Conservation (phyloP, 1,140 invertebrate genomes). For the Dinoponera quadriceps region DNA sequence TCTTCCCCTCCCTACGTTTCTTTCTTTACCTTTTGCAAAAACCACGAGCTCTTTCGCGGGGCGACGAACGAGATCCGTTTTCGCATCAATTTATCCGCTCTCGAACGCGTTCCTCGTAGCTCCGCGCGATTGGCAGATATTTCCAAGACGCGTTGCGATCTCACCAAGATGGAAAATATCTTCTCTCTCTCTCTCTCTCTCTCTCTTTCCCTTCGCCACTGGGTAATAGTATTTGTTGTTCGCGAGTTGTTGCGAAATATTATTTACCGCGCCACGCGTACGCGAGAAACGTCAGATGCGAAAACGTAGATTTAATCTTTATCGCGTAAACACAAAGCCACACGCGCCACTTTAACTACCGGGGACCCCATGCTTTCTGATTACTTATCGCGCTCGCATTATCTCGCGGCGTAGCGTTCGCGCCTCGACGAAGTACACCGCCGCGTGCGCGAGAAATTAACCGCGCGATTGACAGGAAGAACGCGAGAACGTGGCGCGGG, state of each 20-base stretch:
- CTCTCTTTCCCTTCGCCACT: constrained; percentile 13
- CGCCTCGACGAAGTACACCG: neutral
- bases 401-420: constrained; percentile 39
- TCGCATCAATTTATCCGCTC: constrained; percentile 39
- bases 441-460: neutral
- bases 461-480: neutral
- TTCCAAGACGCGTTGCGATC: constrained; percentile 27
- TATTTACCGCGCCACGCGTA: constrained; percentile 27
- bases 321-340: constrained; percentile 17
- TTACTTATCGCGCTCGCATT: constrained; percentile 24
- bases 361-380: constrained; percentile 3
- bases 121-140: constrained; percentile 35
- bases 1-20: neutral
- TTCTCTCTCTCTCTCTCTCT: neutral
- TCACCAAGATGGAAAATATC: constrained; percentile 1
- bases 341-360: neutral
- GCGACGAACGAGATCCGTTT: too few relatives aligned
- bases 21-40: neutral
- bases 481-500: neutral
- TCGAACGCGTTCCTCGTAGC: constrained; percentile 2
- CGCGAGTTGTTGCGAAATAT: constrained; percentile 19
- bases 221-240: constrained; percentile 5
- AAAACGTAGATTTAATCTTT: constrained; percentile 50
- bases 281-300: constrained; percentile 27
- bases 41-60: constrained; percentile 2